phyloP scores from a whole-genome alignment of 1,140 invertebrate genomes.

The Megathymus violae region DNA sequence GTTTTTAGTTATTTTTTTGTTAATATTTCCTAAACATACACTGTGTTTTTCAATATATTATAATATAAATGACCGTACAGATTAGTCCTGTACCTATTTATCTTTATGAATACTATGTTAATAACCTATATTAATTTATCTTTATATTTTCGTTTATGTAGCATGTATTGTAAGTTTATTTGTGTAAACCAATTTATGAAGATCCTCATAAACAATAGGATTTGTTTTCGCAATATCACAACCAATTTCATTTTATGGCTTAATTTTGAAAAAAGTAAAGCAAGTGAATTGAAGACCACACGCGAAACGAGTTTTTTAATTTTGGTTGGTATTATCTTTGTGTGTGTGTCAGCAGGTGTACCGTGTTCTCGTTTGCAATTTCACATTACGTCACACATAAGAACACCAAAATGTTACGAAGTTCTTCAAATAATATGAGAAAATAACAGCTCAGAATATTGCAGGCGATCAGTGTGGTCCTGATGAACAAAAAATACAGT shows the following conservation, averaged over 20 bases:
- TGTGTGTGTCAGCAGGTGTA: neutral
- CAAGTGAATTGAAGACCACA: neutral
- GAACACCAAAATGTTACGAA: neutral
- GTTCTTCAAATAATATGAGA: neutral
- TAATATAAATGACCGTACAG: too few relatives aligned
- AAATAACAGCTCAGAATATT: slow-evolving; percentile 4
- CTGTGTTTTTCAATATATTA: too few relatives aligned
- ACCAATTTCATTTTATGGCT: neutral
- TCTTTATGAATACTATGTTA: too few relatives aligned
- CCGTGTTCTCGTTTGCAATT: neutral
- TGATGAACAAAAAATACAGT: slow-evolving; percentile 14
- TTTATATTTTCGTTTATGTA: too few relatives aligned
- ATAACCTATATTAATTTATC: too few relatives aligned
- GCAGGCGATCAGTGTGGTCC: slow-evolving; percentile 17
- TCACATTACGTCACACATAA: neutral
- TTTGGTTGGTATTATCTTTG: neutral
- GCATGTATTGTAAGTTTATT: too few relatives aligned
- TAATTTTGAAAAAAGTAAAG: neutral
- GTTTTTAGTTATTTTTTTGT: too few relatives aligned
- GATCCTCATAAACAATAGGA: too few relatives aligned
- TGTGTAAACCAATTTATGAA: too few relatives aligned
- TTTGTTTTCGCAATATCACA: too few relatives aligned
- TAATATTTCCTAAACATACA: too few relatives aligned
- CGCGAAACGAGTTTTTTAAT: neutral
- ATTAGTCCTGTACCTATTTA: too few relatives aligned